Conservation (phyloP, 1,140 invertebrate genomes). For the Heterodera schachtii region DNA sequence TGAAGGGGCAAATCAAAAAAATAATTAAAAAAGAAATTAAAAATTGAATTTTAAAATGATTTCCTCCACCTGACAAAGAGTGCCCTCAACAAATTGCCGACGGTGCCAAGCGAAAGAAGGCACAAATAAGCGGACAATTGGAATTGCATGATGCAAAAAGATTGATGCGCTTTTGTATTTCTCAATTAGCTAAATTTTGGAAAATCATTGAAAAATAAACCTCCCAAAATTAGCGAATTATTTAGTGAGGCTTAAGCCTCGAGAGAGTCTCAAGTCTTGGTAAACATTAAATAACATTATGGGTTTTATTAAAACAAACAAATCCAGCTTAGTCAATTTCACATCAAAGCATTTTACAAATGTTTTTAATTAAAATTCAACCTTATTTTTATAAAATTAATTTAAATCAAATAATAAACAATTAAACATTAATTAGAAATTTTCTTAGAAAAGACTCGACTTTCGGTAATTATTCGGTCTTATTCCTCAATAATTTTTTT, state of each 20-base stretch:
- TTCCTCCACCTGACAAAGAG: neutral
- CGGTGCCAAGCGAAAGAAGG: neutral
- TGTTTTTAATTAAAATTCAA: too few species aligned
- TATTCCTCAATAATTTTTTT: too few species aligned
- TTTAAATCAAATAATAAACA: too few species aligned
- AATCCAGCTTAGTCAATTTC: too few species aligned
- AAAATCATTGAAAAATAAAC: neutral
- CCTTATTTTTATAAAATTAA: too few species aligned
- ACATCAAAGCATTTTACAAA: too few species aligned
- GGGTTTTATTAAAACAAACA: too few species aligned
- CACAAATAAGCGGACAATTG: neutral
- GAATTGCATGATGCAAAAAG: neutral
- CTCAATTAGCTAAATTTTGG: neutral
- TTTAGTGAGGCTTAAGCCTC: neutral
- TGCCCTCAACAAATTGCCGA: slow-evolving; percentile 3
- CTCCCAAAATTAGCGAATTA: neutral
- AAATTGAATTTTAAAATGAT: neutral
- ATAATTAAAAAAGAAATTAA: too few species aligned
- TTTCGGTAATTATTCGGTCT: neutral
- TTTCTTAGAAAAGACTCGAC: neutral
- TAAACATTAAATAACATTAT: too few species aligned
- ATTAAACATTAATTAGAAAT: too few species aligned
- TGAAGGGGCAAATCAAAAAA: neutral
- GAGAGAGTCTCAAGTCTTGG: too few species aligned
- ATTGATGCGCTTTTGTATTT: neutral